Base-by-base conservation (phyloP, 2,888 invertebrate genomes). In the Azorinus chamasolen region DNA sequence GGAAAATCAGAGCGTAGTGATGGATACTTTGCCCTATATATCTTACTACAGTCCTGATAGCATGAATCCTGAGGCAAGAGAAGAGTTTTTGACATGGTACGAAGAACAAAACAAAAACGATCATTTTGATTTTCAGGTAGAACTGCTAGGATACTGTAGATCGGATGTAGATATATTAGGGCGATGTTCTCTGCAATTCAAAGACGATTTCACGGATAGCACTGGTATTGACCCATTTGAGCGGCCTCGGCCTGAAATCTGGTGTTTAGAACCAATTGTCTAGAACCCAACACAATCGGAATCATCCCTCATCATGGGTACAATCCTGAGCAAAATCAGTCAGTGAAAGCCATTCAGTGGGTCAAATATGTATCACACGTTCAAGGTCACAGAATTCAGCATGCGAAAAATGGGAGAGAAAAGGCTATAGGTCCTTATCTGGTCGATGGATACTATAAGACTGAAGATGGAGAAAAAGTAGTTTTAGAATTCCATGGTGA, bases 261-360 rank as follows among this genome's bases (percentile, higher is more conserved):
- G 0, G 77, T 72, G 4, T 72, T 37, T 37, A 72, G 77, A 32
- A 69, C 66, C 4, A 57, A 45, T 14, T 68, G 72, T 37, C 27
- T 71, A 14, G 14, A 57, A 1, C 57, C n/a, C 2, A 50, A 72
- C 37, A 61, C 37, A 14, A 78, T 75, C 10, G 72, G 61, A n/a
- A 72, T 79, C 39, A 82, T 79, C 5, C 82, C 79, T 22, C 54
- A 65, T 0, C 73, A 82, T 32, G 70, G 79, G 0, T 76, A 73
- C 27, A 27, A 64, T 20, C 76, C 76, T 12, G 66, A 71, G 32
- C 57, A 66, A 16, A 82, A 73, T 58, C 74, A 78, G 32, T 81
- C 74, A 6, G 43, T 75, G 0, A 72, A 61, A 54, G 75, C 78
- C 24, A 43, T 55, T 18, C 59, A 71, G 27, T 78, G 69, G 78